Evolutionary conservation across 92 coral and sea anemone species (phyloP), one percentile per base, ranked within the genome.

Genomic region (Plumapathes pennacea): DNA sequence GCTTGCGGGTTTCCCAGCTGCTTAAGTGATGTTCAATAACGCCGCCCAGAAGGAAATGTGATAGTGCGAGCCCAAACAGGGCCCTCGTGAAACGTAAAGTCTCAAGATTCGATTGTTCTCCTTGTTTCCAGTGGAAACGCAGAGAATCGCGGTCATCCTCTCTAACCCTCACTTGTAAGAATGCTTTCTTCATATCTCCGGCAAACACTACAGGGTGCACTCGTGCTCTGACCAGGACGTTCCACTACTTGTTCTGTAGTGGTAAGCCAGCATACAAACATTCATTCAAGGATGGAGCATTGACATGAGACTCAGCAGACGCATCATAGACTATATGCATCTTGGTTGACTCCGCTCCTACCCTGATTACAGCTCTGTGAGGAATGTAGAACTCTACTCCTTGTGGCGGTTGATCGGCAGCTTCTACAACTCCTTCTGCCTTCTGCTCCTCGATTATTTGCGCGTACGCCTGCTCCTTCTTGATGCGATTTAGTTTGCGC

Each of bases 161-260:
- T 45, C 29, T 69, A 5, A 69, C 62, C n/a, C 68, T 37, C 18
- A 69, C 60, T 57, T 32, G 67, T 31, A 57, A 54, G 22, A 67
- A 44, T n/a, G 75, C 75, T 25, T 48, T 50, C 57, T 26, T 50
- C 6, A 48, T 21, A 54, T 54, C 61, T 54, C 61, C 61, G 19
- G 38, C 61, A 1, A 33, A 18, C 23, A 32, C 61, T 9, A 33
- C 31, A 19, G 44, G 61, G 17, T 54, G 46, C 13, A 11, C 7
- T 13, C 45, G 45, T 34, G 61, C 34, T 11, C 28, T 29, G 11
- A 51, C 38, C 4, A 30, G 57, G 3, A 26, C 57, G 32, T 7
- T 50, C 57, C 57, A 50, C 57, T 12, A 25, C 19, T 50, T 50
- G 28, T 50, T 50, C 12, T 50, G 57, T 26, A 24, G 31, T 20